Evolutionary conservation across 1,140 invertebrate genomes (phyloP).

Genomic region (Metaphire vulgaris): DNA sequence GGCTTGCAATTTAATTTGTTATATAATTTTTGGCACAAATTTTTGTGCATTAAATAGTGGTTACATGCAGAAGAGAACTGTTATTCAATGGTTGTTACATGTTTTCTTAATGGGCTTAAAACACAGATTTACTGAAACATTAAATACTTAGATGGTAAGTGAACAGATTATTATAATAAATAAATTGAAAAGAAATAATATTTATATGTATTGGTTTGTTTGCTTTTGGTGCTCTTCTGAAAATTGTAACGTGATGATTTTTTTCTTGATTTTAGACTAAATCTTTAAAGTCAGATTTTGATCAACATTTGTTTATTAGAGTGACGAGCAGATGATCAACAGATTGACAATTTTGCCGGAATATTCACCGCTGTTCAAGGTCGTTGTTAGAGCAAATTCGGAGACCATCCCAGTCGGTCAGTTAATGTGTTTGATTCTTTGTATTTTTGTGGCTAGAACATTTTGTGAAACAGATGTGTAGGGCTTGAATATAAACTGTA

Average conservation of each 20-base stretch:
- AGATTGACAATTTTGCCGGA: not conserved
- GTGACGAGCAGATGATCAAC: not conserved
- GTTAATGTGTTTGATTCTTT: not conserved
- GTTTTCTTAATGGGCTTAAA: not conserved
- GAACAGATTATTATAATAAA: not conserved
- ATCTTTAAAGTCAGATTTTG: not conserved
- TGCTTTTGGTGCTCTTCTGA: too few relatives aligned
- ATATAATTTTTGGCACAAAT: not conserved
- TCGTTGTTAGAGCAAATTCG: not conserved
- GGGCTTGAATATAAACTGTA: too few relatives aligned
- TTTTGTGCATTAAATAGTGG: not conserved
- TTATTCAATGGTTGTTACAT: not conserved
- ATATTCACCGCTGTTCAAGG: not conserved
- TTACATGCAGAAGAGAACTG: not conserved
- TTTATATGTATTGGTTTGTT: too few relatives aligned
- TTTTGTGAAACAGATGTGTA: too few relatives aligned
- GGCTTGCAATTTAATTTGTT: not conserved
- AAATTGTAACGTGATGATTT: too few relatives aligned
- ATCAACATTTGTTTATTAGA: not conserved
- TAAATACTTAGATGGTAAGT: not conserved
- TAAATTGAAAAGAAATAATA: not conserved
- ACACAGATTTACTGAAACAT: too few relatives aligned
- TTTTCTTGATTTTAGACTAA: too few relatives aligned
- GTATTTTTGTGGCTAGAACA: too few relatives aligned
- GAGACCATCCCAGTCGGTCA: not conserved